Conservation (phyloP, 2,888 invertebrate species). For the Autographa gamma region DNA sequence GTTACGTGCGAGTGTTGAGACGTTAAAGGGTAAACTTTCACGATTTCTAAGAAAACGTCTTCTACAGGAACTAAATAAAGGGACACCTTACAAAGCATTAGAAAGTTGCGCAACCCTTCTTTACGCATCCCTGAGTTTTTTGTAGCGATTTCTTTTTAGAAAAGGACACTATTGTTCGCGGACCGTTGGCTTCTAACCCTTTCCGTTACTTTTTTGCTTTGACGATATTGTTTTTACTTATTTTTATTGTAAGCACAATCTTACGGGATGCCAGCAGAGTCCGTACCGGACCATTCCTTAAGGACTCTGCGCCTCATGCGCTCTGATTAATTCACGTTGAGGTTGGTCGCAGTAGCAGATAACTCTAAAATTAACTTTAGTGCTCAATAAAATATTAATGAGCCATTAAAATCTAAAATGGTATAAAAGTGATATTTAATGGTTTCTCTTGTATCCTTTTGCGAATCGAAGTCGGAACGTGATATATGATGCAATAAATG, state of each 20-base stretch:
- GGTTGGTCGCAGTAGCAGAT: constrained; percentile 83
- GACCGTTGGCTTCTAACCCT: constrained; percentile 84
- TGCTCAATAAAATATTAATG: constrained; percentile 86
- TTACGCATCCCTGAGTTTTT: constrained; percentile 80
- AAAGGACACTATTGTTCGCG: constrained; percentile 79
- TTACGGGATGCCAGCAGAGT: constrained; percentile 48
- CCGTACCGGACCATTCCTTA: constrained; percentile 38
- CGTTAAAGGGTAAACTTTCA: constrained; percentile 81
- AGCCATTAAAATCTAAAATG: constrained; percentile 87
- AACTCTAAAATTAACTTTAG: constrained; percentile 87
- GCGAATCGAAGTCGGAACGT: constrained; percentile 74
- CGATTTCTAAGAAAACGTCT: constrained; percentile 79
- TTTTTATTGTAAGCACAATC: constrained; percentile 67
- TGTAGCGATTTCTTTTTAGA: constrained; percentile 79
- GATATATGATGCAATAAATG: constrained; percentile 84
- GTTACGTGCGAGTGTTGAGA: constrained; percentile 63
- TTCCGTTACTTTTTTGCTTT: constrained; percentile 82
- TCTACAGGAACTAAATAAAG: constrained; percentile 69
- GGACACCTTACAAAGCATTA: constrained; percentile 86
- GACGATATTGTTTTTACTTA: constrained; percentile 75
- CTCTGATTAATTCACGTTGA: constrained; percentile 77
- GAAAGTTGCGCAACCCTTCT: constrained; percentile 89
- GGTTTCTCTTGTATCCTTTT: constrained; percentile 78
- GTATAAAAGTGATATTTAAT: constrained; percentile 88
- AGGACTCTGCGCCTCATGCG: constrained; percentile 57